Evolutionary conservation across 1,140 invertebrate genomes (phyloP), one percentile per base, ranked within the genome.

Genomic region (Belonocnema kinseyi): DNA sequence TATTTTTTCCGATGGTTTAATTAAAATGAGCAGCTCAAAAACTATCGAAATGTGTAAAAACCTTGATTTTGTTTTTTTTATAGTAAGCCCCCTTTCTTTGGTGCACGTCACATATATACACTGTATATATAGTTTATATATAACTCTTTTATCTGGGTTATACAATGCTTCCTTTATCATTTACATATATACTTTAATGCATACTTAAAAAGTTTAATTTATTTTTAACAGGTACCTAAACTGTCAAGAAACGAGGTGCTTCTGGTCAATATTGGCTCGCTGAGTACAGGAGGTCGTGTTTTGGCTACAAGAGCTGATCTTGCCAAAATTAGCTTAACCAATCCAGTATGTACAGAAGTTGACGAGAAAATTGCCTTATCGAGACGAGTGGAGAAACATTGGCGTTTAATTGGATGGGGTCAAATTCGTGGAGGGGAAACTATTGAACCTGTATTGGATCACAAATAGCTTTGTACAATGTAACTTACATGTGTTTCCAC

Each of bases 281-380:
- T 99, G 66, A 99, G 98, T 79, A 99, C 99, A 26, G 99, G 99
- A 66, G 98, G 99, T 6, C 93, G 98, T 84, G 99, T 99, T 3
- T 92, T 98, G 40, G 98, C 98, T 33, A 98, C 99, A 0, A 99
- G 97, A 89, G 97, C 95, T 84, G 99, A 99, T 95, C 95, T 99
- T 89, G 98, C 98, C 5, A 99, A 99, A 91, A 99, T 99, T 77
- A 95, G 96, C 54, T 93, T 99, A 33, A 99, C 97, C 16, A 98
- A 96, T 91, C 99, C 99, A 3, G 99, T 99, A 0, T 99, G 99
- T 89, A 99, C 99, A 40, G 99, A 99, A 92, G 95, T 99, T 79
- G 97, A 97, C 75, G 99, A 99, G 89, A 99, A 99, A 90, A 99
- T 99, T 86, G 99, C 99, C 12, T 93, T 99, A 4, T 99, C 98